phyloP scores from a whole-genome alignment of 2,113 vertebrate species.

The human (Homo sapiens) region GRCh38 chr12:110222501-110223000 shows the following conservation, averaged over 20 bases:
- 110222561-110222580: slow-evolving; percentile 1
- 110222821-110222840: neutral
- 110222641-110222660: slow-evolving; percentile 32
- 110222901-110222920: neutral
- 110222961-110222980: neutral
- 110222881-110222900: neutral
- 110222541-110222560: neutral
- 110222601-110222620: slow-evolving; percentile 10
- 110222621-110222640: slow-evolving; percentile 42
- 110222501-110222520: slow-evolving; percentile 32
- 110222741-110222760: neutral
- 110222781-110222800: neutral
- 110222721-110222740: neutral
- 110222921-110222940: slow-evolving; percentile 25
- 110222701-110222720: neutral
- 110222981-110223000: too few species aligned
- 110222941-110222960: neutral
- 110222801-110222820: neutral
- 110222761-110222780: neutral
- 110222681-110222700: slow-evolving; percentile 11
- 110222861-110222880: slow-evolving; percentile 19
- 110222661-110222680: neutral
- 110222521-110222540: neutral
- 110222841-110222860: neutral
- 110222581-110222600: slow-evolving; percentile 41